Percentiles rank a stretch among this genome's conserved stretches.
Evolutionary conservation across 2,888 invertebrate genomes (phyloP).

Genomic region (Drosophila stalkeri): DNA sequence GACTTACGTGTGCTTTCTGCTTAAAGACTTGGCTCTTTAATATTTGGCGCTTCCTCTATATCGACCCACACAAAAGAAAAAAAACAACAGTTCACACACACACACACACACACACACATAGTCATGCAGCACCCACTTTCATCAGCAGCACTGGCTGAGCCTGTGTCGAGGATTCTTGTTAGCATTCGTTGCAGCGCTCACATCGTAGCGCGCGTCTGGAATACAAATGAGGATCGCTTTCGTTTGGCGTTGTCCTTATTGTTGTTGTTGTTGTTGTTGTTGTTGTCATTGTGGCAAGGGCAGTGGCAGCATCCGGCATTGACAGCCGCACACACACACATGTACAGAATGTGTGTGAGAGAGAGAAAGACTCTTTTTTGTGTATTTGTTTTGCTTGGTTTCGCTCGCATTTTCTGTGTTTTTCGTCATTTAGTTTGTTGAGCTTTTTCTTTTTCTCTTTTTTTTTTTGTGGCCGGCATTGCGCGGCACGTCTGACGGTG

Average conservation of each 20-base stretch:
- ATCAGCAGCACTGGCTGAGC: conserved; percentile 56
- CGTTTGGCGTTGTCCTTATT: conserved; percentile 48
- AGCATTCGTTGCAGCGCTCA: conserved; percentile 69
- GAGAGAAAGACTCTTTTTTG: conserved; percentile 20
- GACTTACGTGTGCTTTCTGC: neutral
- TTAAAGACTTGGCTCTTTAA: conserved; percentile 59
- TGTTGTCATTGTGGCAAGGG: conserved; percentile 52
- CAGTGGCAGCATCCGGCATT: conserved; percentile 76
- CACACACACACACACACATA: conserved; percentile 16
- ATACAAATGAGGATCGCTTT: conserved; percentile 84
- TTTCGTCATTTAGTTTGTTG: conserved; percentile 45
- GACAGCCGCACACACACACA: conserved; percentile 59
- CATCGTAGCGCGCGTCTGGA: conserved; percentile 82
- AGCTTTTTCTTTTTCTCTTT: conserved; percentile 3
- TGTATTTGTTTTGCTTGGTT: conserved; percentile 55
- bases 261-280: conserved; percentile 42
- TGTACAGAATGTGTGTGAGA: neutral
- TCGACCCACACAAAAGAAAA: conserved; percentile 54
- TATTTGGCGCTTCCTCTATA: conserved; percentile 58
- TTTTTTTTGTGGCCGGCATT: conserved; percentile 13
- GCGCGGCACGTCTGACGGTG: neutral
- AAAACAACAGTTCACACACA: neutral
- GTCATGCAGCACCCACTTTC: conserved; percentile 67
- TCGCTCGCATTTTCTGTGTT: conserved; percentile 41
- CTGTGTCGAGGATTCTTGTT: conserved; percentile 62